These are phyloP conservation scores for Disparrhopalites patrizii DNA, from an alignment of 2,888 invertebrate genomes.

Conservation along the genomic window DNA sequence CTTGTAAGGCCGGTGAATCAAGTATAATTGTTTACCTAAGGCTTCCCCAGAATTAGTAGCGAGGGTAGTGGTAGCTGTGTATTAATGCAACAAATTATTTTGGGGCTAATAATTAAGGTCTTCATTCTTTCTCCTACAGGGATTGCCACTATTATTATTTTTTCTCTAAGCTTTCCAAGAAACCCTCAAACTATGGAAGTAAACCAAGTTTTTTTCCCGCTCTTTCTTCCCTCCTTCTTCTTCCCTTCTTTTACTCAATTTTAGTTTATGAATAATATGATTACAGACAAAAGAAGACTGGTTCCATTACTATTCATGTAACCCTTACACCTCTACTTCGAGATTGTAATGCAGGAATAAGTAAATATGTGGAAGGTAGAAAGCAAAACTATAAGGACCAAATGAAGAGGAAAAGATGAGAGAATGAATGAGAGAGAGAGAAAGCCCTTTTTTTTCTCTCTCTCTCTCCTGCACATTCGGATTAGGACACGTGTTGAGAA, in stretches of 20 bases:
- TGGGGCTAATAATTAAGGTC: constrained; percentile 21
- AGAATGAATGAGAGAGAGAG: too few relatives aligned
- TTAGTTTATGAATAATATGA: neutral
- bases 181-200: constrained; percentile 13
- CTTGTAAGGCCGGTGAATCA: constrained; percentile 12
- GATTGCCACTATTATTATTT: constrained; percentile 16
- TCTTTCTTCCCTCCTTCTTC: neutral
- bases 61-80: constrained; percentile 6
- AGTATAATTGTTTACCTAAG: constrained; percentile 22
- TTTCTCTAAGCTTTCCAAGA: constrained; percentile 6
- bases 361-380: too few relatives aligned
- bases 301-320: constrained; percentile 1
- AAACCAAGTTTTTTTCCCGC: neutral
- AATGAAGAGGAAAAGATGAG: too few relatives aligned
- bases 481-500: constrained; percentile 28
- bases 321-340: too few relatives aligned
- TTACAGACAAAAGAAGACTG: neutral
- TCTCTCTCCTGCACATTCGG: constrained; percentile 7
- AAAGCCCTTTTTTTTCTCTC: too few relatives aligned
- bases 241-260: neutral
- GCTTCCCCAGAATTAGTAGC: constrained; percentile 15
- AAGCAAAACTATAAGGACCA: too few relatives aligned
- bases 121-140: constrained; percentile 14
- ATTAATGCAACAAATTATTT: constrained; percentile 28
- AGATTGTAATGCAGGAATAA: too few relatives aligned